A percentile compares a stretch with the other conserved stretches of the same genome.
phyloP scores from a whole-genome alignment of 2,113 vertebrate genomes.

The Tapirus terrestris region DNA sequence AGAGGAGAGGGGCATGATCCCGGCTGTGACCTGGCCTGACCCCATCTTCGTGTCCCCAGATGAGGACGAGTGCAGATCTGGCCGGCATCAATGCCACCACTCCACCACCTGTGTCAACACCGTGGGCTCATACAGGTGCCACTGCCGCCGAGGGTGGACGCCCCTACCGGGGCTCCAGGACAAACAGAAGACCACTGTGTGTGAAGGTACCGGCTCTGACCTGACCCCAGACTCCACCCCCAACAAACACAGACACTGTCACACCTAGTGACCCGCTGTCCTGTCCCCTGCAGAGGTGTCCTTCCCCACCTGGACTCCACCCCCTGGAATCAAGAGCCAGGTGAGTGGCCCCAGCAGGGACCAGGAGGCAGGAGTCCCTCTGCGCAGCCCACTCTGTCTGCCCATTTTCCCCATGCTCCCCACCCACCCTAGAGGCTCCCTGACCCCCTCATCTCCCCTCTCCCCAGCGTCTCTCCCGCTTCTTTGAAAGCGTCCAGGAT shows the following conservation, averaged over 20 bases:
- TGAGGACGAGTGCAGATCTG: neutral
- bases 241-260: neutral
- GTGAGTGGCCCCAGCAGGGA: neutral
- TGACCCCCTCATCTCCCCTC: neutral
- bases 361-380: neutral
- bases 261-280: no score
- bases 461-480: neutral
- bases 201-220: neutral
- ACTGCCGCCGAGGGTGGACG: slow-evolving; percentile 76
- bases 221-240: neutral
- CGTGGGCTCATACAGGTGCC: slow-evolving; percentile 71
- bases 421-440: neutral
- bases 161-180: rapidly evolving
- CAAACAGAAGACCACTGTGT: neutral
- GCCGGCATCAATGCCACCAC: slow-evolving; percentile 57
- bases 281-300: neutral
- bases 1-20: no score
- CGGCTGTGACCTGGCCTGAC: neutral
- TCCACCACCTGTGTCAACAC: slow-evolving; percentile 79
- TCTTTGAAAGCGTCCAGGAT: neutral
- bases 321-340: neutral
- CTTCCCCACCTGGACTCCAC: neutral
- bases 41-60: neutral
- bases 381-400: rapidly evolving
- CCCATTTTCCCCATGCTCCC: neutral